phyloP scores from a whole-genome alignment of 1,140 invertebrate species.

The Philaenus spumarius region DNA sequence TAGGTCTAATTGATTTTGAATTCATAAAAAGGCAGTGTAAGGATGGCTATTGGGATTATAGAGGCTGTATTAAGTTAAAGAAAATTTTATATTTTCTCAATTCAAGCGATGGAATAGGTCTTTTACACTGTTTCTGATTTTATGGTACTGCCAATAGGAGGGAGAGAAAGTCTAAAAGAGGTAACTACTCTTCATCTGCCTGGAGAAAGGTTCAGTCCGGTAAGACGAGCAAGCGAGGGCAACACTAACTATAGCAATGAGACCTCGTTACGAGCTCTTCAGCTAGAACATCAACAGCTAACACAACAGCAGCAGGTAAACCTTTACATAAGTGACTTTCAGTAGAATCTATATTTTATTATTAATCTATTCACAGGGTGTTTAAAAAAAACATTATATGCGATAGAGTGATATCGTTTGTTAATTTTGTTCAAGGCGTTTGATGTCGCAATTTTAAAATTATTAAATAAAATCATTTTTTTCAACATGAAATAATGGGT shows the following conservation, averaged over 20 bases:
- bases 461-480: too few relatives aligned
- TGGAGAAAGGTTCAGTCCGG: constrained; percentile 80
- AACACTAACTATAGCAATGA: constrained; percentile 18
- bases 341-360: neutral
- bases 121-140: too few relatives aligned
- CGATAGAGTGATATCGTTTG: too few relatives aligned
- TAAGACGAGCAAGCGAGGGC: constrained; percentile 78
- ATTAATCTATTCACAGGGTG: too few relatives aligned
- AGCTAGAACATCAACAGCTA: constrained; percentile 27
- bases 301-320: constrained; percentile 17
- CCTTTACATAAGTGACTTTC: neutral
- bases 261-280: constrained; percentile 21
- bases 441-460: too few relatives aligned
- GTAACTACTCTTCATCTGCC: constrained; percentile 42
- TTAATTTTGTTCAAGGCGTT: too few relatives aligned
- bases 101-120: neutral
- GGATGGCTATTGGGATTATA: too few relatives aligned
- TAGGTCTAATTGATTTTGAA: too few relatives aligned
- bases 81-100: constrained; percentile 13
- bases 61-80: too few relatives aligned
- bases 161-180: constrained; percentile 48
- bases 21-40: too few relatives aligned
- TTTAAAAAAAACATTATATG: too few relatives aligned
- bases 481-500: too few relatives aligned
- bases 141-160: constrained; percentile 14